A percentile compares a stretch with the other conserved stretches of the same genome.
Conservation (phyloP, 1,140 invertebrate species). For the Patella vulgata region DNA sequence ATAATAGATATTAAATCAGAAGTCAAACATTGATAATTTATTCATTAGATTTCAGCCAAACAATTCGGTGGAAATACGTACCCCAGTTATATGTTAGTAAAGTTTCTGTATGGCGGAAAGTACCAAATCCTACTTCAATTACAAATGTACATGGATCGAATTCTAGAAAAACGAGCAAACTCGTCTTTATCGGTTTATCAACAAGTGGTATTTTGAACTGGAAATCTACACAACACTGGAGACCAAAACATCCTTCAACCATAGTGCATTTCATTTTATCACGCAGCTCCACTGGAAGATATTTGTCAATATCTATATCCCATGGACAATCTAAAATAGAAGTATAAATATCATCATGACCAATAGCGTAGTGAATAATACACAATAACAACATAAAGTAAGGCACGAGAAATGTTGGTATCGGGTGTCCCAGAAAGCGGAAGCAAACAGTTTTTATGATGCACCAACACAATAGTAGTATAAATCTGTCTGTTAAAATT, state of each 20-base stretch:
- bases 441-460: too few relatives aligned
- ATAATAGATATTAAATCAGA: too few relatives aligned
- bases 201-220: conserved; percentile 31
- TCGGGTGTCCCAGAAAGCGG: too few relatives aligned
- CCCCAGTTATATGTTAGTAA: conserved; percentile 34
- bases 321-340: conserved; percentile 37
- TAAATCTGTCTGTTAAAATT: too few relatives aligned
- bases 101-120: conserved; percentile 22
- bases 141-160: conserved; percentile 38
- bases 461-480: too few relatives aligned
- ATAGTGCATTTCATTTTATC: conserved; percentile 32
- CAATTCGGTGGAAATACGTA: conserved; percentile 1
- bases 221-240: conserved; percentile 40
- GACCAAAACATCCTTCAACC: conserved; percentile 34
- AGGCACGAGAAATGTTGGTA: too few relatives aligned
- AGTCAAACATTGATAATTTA: too few relatives aligned
- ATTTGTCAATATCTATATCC: conserved; percentile 22
- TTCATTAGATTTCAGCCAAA: too few relatives aligned
- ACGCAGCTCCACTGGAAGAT: conserved; percentile 18
- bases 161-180: conserved; percentile 31
- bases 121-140: conserved; percentile 31
- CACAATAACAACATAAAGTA: too few relatives aligned
- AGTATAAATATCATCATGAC: too few relatives aligned
- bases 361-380: too few relatives aligned
- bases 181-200: conserved; percentile 10